phyloP scores from a whole-genome alignment of 2,888 invertebrate species.

The Orchesella flavescens region DNA sequence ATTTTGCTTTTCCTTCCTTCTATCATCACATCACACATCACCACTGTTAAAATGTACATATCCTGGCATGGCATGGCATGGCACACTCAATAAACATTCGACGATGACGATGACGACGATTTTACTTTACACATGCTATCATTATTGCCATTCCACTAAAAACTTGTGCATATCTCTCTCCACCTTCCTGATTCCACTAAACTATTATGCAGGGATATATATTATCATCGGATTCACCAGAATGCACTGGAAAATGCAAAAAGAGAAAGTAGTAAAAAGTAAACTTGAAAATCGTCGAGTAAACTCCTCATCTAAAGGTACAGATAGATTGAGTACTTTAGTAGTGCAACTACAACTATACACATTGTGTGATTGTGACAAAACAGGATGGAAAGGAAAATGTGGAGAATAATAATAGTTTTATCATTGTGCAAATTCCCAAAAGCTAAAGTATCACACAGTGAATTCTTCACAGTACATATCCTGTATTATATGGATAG shows the following conservation, averaged over 20 bases:
- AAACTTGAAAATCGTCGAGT: conserved; percentile 28
- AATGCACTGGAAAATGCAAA: not conserved
- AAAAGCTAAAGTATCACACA: conserved; percentile 60
- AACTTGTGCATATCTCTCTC: not conserved
- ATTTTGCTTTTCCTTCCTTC: conserved; percentile 6
- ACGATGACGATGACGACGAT: too few relatives aligned
- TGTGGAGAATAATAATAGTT: conserved; percentile 44
- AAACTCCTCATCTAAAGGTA: not conserved
- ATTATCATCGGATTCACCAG: too few relatives aligned
- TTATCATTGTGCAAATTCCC: conserved; percentile 61
- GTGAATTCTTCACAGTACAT: conserved; percentile 54
- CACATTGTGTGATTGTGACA: not conserved
- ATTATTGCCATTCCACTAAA: conserved; percentile 3
- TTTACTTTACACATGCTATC: conserved; percentile 9
- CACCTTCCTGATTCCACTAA: not conserved
- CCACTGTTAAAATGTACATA: too few relatives aligned
- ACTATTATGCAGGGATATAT: not conserved
- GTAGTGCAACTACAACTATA: not conserved
- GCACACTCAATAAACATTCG: too few relatives aligned
- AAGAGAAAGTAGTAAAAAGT: conserved; percentile 4
- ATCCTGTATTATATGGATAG: conserved; percentile 9
- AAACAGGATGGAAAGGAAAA: conserved; percentile 1
- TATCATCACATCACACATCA: not conserved
- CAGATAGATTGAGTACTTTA: not conserved
- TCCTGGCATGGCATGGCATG: too few relatives aligned